A percentile compares a stretch with the other conserved stretches of the same genome.
Evolutionary conservation across 2,797 vertebrate genomes (phyloP).

Genomic region (Toxotes lorentzi): DNA sequence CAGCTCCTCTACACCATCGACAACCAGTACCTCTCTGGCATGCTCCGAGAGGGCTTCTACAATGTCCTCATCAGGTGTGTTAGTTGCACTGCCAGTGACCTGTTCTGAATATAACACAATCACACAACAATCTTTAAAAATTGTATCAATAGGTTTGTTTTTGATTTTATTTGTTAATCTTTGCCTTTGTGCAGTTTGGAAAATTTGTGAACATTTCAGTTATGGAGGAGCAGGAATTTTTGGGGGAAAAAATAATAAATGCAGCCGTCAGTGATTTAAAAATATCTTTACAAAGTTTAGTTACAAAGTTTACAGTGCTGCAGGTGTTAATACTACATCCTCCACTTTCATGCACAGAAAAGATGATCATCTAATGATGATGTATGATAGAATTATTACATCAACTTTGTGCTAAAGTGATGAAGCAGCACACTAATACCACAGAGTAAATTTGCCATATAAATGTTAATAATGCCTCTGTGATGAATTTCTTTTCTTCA

Average conservation of each 20-base stretch:
- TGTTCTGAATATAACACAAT: background rate
- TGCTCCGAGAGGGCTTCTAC: conserved; percentile 96
- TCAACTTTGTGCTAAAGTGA: conserved; percentile 7
- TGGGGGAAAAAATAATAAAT: background rate
- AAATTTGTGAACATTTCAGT: background rate
- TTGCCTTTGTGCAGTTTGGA: background rate
- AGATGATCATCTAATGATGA: conserved; percentile 10
- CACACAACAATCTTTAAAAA: background rate
- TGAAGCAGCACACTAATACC: background rate
- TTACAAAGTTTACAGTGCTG: background rate
- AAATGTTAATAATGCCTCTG: conserved; percentile 16
- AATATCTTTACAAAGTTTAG: no score
- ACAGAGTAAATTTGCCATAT: conserved; percentile 2
- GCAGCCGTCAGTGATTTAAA: background rate
- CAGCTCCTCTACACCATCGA: conserved; percentile 96
- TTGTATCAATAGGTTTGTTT: no score
- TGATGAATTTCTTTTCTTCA: conserved; percentile 2
- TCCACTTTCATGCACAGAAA: background rate
- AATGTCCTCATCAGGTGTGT: conserved; percentile 92
- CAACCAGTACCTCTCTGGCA: conserved; percentile 95
- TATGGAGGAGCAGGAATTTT: background rate
- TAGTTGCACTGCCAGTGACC: conserved; percentile 46
- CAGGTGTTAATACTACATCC: background rate
- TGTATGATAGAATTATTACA: conserved; percentile 4
- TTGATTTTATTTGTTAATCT: background rate